Base-by-base conservation (phyloP, 2,888 invertebrate genomes). In the Mycalesis mineus region DNA sequence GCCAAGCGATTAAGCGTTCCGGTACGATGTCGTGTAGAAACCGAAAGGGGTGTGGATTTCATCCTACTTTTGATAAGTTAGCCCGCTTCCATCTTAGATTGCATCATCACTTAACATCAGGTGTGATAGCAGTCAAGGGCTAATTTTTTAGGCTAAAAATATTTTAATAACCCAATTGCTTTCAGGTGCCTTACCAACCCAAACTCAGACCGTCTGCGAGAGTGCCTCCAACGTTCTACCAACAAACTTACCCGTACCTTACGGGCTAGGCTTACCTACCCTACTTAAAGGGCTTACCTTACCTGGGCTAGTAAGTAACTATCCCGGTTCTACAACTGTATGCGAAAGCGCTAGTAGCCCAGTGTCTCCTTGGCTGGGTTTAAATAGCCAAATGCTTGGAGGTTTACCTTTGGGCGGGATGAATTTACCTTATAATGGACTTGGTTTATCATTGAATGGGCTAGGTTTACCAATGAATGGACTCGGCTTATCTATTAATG, bases 391-490 rank as follows among this genome's bases (percentile, higher is more conserved):
- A 22, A 22, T 22, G 22, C 11, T 42, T 11, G 22, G 22, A 11
- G 28, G 44, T 13, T 33, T 47, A 33, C 33, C 47, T 33, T 7
- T 13, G 11, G 29, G 44, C 3, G 29, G n/a, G n/a, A n/a, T n/a
- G n/a, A n/a, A n/a, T n/a, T n/a, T n/a, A n/a, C n/a, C n/a, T n/a
- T n/a, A n/a, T n/a, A n/a, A n/a, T n/a, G n/a, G 42, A 2, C 13
- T 44, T 7, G 28, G 17, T 11, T 41, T 41, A 41, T 17, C 41
- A 17, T 8, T 41, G 2, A 41, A 41, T 11, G 17, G 42, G 7
- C 42, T 44, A 2, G 42, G 44, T 7, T 29, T 44, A 44, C 44
- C 45, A 29, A n/a, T 45, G 1, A 45, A 45, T n/a, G 45, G 47
- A 15, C 9, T 45, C 6, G 29, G 29, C 4, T 14, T 45, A 31